phyloP scores from a whole-genome alignment of 2,113 vertebrate species.

The Coreoperca whiteheadi region DNA sequence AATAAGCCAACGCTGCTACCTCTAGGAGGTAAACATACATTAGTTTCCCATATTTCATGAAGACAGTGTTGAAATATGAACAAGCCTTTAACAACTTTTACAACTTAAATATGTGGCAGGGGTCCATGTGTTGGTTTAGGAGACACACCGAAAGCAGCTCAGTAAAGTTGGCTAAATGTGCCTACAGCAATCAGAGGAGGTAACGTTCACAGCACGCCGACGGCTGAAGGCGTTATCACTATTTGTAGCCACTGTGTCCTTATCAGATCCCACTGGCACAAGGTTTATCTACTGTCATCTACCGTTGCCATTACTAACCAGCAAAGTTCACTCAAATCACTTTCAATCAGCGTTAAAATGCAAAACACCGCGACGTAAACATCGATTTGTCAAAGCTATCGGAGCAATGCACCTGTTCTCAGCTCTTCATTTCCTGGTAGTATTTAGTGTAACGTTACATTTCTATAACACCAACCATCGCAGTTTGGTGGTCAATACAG shows the following conservation, averaged over 20 bases:
- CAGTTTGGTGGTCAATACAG: background rate
- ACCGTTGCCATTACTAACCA: background rate
- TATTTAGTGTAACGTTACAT: fast-evolving
- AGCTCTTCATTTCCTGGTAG: slow-evolving; percentile 22
- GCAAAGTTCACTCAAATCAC: background rate
- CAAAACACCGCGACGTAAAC: slow-evolving; percentile 46
- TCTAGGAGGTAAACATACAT: slow-evolving; percentile 10
- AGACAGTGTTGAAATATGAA: background rate
- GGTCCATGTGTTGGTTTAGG: no score
- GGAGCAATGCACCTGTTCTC: slow-evolving; percentile 68
- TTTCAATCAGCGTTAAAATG: slow-evolving; percentile 9
- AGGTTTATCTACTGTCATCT: background rate
- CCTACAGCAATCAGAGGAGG: background rate
- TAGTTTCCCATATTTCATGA: background rate
- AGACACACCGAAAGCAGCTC: background rate
- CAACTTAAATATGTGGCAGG: background rate
- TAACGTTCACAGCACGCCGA: slow-evolving; percentile 6
- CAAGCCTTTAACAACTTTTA: background rate
- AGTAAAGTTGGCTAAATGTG: slow-evolving; percentile 31
- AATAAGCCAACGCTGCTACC: background rate
- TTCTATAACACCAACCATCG: background rate
- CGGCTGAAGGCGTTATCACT: background rate
- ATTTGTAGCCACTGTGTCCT: background rate
- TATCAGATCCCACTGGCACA: background rate
- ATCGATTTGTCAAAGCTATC: slow-evolving; percentile 27